Base-by-base conservation (phyloP, 2,888 invertebrate species). In the Sminthurides aquaticus region DNA sequence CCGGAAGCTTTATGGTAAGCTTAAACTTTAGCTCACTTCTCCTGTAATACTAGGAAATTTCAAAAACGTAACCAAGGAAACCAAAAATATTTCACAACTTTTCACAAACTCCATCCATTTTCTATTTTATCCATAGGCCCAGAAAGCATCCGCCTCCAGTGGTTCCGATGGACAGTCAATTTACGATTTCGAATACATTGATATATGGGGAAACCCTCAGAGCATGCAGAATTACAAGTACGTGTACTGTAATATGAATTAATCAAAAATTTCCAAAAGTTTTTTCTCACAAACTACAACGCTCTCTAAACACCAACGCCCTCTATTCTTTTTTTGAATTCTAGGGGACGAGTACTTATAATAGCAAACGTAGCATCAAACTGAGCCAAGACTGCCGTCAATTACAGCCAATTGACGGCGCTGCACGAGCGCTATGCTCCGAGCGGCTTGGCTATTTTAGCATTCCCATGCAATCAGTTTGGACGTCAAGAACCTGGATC, bases 321-420 rank as follows among this genome's bases (percentile, higher is more conserved):
- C n/a, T n/a, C n/a, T n/a, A n/a, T n/a, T 60, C 3, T 25, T 49
- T 24, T 56, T 20, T 27, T 49, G 59, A 29, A 11, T 48, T 56
- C 5, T 49, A 73, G 73, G 66, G 91, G 89, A 22, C 81, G 87
- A 71, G 88, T 90, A 1, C 80, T 87, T 0, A 76, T 93, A 18
- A 85, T 93, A 62, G 90, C 91, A 1, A 93, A 92, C 76, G 91
- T 92, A 8, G 92, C 92, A 0, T 88, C 89, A 1, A 83, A 90
- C 62, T 70, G 70, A 68, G 71, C 66, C 49, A 62, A 65, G 61
- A 73, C 73, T 49, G 54, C 59, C 55, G 66, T 67, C 62, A 72
- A 72, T 64, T 72, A 72, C 57, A 59, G 66, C 27, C 70, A 72
- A 64, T 67, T 72, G 67, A 66, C 66, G 52, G 68, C 68, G 28